Base-by-base conservation (phyloP, 1,140 invertebrate species). In the Magallana angulata region DNA sequence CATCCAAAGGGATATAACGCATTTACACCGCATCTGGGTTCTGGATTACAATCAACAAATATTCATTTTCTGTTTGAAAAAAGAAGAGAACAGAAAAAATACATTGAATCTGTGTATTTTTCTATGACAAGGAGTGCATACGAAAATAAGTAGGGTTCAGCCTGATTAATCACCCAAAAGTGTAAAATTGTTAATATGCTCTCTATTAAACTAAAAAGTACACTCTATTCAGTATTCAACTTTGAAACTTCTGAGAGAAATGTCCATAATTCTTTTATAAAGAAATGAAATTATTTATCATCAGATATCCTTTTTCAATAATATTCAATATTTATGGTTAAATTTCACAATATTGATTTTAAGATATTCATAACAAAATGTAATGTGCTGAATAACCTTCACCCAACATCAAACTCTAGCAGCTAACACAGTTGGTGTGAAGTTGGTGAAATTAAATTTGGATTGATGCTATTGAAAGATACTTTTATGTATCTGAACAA, bases 41-140 rank as follows among this genome's bases (percentile, higher is more conserved):
- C 91, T 94, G 93, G 85, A 94, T 94, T 16, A 94, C 93, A 88
- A 94, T 93, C 87, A 94, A 85, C 86, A 94, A 89, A 89, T 93
- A 94, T 59, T 94, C 93, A 80, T 92, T 91, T 84, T 94, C 93
- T 94, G 90, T 83, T 86, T 81, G 81, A 85, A 82, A 48, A 48
- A 86, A 88, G 85, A 90, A 82, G 76, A 58, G 18, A 60, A 81
- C 36, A 86, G 36, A 48, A n/a, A 89, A 82, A 36, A 87, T 60
- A 87, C 36, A 64, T 59, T 81, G 56, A 87, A 57, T 81, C n/a
- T 81, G 30, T 81, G 16, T 48, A 58, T 7, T 30, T 36, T 62
- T 48, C 36, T 48, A 48, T 11, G 16, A 14, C 14, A 76, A 64
- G 18, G 36, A 76, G 68, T 76, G 68, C 18, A 30, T 76, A 36